phyloP scores from a whole-genome alignment of 1,140 invertebrate species.

The Rhopalosiphum maidis region DNA sequence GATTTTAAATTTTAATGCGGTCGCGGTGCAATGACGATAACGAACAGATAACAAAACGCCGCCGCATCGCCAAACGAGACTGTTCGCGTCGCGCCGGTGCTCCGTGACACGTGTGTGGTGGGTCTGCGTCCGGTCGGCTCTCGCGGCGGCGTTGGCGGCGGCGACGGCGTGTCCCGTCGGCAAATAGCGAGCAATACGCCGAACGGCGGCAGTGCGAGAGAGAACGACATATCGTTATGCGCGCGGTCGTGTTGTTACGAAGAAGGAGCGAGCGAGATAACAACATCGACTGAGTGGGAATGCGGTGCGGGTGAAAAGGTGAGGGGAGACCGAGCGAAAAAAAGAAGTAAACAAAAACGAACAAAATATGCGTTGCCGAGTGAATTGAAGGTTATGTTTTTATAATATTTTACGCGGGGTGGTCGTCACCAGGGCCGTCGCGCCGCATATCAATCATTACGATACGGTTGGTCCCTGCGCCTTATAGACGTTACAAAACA shows the following conservation, averaged over 20 bases:
- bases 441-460: not conserved
- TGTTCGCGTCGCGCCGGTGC: not conserved
- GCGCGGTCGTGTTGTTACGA: no score
- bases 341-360: not conserved
- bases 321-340: not conserved
- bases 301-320: not conserved
- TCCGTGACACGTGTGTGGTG: not conserved
- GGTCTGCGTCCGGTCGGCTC: not conserved
- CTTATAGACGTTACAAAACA: not conserved
- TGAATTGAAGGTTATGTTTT: slow-evolving; percentile 26
- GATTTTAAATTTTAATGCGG: not conserved
- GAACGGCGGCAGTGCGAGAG: not conserved
- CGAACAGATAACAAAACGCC: not conserved
- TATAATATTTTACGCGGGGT: not conserved
- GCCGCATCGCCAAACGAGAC: not conserved
- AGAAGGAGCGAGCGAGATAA: not conserved
- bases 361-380: not conserved
- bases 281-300: not conserved
- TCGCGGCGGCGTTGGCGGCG: not conserved
- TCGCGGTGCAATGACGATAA: not conserved
- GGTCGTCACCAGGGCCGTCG: not conserved
- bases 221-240: not conserved
- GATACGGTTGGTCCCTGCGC: not conserved
- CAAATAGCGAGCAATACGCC: not conserved
- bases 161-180: not conserved